Base-by-base conservation (phyloP, 2,797 vertebrate genomes). In the Alectoris magna region DNA sequence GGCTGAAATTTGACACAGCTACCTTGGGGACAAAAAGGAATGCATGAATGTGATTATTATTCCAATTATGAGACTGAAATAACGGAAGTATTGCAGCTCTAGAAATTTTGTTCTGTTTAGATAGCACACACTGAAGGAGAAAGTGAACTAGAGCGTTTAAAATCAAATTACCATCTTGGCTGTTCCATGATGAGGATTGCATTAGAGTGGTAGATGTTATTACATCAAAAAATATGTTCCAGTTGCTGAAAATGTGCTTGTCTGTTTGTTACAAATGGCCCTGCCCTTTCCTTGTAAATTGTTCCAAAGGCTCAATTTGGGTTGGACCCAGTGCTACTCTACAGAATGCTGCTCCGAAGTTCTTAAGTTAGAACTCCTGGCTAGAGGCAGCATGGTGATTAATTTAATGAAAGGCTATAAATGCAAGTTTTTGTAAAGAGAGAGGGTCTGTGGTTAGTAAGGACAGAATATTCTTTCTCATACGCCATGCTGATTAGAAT, bases 331-430 rank as follows among this genome's bases (percentile, higher is more conserved):
- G 7, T 72, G 34, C 78, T 84, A 24, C 44, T 90, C 17, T 77
- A 68, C 17, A 64, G 9, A 39, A 4, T 39, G 26, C 36, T 44
- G 17, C 27, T 91, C 26, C 36, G 44, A 46, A 68, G 38, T 90
- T 93, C 60, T 90, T 79, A 43, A 83, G 17, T 44, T 24, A 60
- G 38, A 46, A 5, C 9, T 84, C 44, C 64, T 67, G 41, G 26
- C 44, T 39, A 77, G 44, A 88, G 46, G 64, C 39, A 82, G 15
- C 5, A 19, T 14, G 4, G 12, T 76, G 34, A 64, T 71, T 43
- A 79, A 71, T 94, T 89, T 93, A 74, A 84, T 13, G n/a, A 51
- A 84, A 84, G 36, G 10, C 55, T 87, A 81, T 49, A 82, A 91
- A 76, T 24, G 14, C 10, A 81, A 56, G 43, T 44, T 81, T 92